phyloP scores from a whole-genome alignment of 2,888 invertebrate species.

The Synanthedon myopaeformis region DNA sequence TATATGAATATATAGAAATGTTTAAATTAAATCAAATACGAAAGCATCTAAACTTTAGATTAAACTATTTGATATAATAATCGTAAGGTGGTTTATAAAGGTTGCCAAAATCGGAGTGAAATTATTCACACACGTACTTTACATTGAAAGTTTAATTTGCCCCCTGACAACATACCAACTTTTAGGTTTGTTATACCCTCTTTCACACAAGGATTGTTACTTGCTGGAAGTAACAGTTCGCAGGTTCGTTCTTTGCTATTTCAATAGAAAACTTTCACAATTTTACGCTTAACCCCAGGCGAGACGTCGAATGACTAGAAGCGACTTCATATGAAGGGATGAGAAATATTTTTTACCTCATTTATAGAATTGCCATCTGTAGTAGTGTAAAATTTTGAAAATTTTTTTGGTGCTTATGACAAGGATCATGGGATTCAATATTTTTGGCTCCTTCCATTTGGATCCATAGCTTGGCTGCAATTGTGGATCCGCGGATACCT shows the following conservation, averaged over 20 bases:
- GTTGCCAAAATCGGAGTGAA: neutral
- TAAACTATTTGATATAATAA: neutral
- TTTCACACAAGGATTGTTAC: neutral
- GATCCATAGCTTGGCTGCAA: too few relatives aligned
- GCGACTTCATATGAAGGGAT: neutral
- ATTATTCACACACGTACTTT: conserved; percentile 4
- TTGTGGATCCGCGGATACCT: too few relatives aligned
- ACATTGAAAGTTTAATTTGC: conserved; percentile 12
- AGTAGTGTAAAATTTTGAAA: too few relatives aligned
- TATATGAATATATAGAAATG: too few relatives aligned
- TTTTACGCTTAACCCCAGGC: neutral
- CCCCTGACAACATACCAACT: conserved; percentile 6
- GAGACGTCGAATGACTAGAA: neutral
- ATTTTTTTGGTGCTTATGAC: too few relatives aligned
- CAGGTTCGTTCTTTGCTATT: neutral
- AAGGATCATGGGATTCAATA: too few relatives aligned
- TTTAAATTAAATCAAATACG: too few relatives aligned
- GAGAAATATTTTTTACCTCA: neutral
- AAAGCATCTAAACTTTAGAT: too few relatives aligned
- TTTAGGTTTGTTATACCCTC: neutral
- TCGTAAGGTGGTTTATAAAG: neutral
- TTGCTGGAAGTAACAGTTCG: neutral
- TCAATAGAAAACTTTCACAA: neutral
- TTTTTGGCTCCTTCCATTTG: too few relatives aligned
- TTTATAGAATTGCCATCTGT: too few relatives aligned